A percentile compares a stretch with the other conserved stretches of the same genome.
phyloP scores from a whole-genome alignment of 1,140 invertebrate genomes.

The Heliconius congener region DNA sequence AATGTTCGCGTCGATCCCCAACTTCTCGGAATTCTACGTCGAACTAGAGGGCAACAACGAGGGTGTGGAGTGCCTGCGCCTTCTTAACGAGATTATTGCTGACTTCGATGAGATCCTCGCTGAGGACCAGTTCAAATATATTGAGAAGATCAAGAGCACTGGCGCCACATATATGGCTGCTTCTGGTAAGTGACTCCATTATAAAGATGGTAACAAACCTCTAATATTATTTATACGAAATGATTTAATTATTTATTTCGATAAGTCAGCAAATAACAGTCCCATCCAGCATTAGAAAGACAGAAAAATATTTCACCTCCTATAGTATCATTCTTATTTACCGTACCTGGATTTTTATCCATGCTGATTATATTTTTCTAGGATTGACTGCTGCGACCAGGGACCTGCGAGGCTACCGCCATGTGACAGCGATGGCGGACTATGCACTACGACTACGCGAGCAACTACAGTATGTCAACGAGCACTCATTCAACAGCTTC shows the following conservation, averaged over 20 bases:
- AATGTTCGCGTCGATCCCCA: conserved; percentile 97
- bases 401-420: conserved; percentile 88
- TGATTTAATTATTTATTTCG: no score
- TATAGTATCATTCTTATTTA: neutral
- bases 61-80: conserved; percentile 95
- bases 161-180: conserved; percentile 98
- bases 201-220: no score
- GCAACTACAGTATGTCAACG: conserved; percentile 95
- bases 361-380: conserved; percentile 50
- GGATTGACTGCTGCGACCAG: conserved; percentile 90
- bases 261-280: no score
- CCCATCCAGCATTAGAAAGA: no score
- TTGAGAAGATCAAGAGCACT: conserved; percentile 99
- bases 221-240: no score
- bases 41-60: conserved; percentile 97
- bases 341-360: neutral
- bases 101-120: conserved; percentile 96
- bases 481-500: conserved; percentile 98
- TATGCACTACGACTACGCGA: conserved; percentile 93
- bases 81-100: conserved; percentile 98
- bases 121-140: conserved; percentile 92
- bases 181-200: conserved; percentile 83
- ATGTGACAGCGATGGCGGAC: conserved; percentile 95
- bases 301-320: neutral
- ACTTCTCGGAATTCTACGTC: conserved; percentile 98